These are phyloP conservation scores for Asarcornis scutulata DNA, from an alignment of 2,113 vertebrate genomes.

Conservation along the genomic window DNA sequence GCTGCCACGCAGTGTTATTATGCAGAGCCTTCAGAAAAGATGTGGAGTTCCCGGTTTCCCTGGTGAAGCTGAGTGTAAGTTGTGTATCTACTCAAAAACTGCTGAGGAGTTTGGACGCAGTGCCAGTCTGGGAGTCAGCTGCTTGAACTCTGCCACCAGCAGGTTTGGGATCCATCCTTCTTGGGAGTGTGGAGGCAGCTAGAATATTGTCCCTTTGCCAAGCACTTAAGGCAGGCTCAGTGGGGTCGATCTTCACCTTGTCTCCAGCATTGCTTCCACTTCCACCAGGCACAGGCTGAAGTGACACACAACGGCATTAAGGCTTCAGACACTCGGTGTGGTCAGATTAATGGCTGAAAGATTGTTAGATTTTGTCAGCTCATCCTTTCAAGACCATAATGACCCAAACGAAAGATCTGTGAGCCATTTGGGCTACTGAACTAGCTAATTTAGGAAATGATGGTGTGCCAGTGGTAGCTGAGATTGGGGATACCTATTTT, in stretches of 20 bases:
- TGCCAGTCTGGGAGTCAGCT: background rate
- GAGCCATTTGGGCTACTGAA: background rate
- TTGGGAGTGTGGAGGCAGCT: rapidly evolving
- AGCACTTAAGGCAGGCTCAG: rapidly evolving
- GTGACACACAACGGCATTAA: rapidly evolving
- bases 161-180: background rate
- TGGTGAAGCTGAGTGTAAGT: background rate
- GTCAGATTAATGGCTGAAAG: background rate
- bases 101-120: background rate
- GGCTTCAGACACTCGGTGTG: rapidly evolving
- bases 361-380: background rate
- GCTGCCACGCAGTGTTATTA: rapidly evolving
- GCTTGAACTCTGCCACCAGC: background rate
- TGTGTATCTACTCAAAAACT: rapidly evolving
- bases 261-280: background rate
- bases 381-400: background rate
- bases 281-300: background rate
- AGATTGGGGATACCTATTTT: background rate
- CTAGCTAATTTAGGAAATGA: background rate
- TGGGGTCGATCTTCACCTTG: rapidly evolving
- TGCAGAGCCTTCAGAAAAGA: background rate
- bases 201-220: background rate
- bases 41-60: background rate
- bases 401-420: background rate
- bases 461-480: background rate